Evolutionary conservation across 2,113 vertebrate genomes (phyloP).

Genomic region (Eulemur macaco): DNA sequence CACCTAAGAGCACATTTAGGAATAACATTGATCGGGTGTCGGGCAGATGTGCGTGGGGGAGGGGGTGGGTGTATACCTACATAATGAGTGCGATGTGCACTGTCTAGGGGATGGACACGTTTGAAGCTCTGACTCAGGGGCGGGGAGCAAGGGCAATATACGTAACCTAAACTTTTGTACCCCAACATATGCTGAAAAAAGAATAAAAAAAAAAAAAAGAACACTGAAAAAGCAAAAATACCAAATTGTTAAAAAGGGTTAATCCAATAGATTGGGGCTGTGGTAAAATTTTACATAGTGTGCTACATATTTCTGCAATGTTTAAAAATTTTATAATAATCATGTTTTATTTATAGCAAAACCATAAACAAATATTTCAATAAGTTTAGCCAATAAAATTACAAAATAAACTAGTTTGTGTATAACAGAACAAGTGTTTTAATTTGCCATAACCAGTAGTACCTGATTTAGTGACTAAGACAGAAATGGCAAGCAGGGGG

Average conservation of each 20-base stretch:
- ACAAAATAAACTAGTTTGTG: conserved; percentile 8
- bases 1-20: no score
- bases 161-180: no score
- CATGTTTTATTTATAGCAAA: conserved; percentile 30
- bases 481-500: conserved; percentile 4
- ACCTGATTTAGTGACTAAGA: conserved; percentile 35
- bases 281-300: neutral
- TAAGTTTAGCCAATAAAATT: conserved; percentile 40
- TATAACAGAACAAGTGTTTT: neutral
- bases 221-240: neutral
- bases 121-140: no score
- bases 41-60: no score
- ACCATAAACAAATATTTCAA: conserved; percentile 20
- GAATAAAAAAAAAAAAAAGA: neutral
- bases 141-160: no score
- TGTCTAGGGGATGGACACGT: no score
- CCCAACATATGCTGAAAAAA: no score
- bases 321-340: conserved; percentile 16
- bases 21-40: no score
- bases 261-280: neutral
- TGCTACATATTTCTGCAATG: neutral
- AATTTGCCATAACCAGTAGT: conserved; percentile 2
- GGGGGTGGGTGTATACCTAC: no score
- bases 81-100: no score
- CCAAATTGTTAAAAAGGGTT: neutral